A percentile compares a stretch with the other conserved stretches of the same genome.
phyloP scores from a whole-genome alignment of 2,888 invertebrate genomes.

The Palloptera scutellata region DNA sequence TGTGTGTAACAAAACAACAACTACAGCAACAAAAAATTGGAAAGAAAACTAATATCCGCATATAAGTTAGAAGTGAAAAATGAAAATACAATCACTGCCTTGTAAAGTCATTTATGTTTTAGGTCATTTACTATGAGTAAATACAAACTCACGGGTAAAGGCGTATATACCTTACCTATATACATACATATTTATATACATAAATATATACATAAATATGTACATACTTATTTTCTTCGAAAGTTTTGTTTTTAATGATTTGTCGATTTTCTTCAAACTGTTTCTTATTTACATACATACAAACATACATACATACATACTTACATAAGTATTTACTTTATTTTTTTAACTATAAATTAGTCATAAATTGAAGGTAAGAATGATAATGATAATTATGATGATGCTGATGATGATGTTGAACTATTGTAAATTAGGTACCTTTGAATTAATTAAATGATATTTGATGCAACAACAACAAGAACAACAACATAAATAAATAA shows the following conservation, averaged over 20 bases:
- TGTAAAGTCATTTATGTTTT: slow-evolving; percentile 35
- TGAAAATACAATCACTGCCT: slow-evolving; percentile 57
- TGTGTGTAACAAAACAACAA: too few relatives aligned
- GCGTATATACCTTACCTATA: too few relatives aligned
- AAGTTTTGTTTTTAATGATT: too few relatives aligned
- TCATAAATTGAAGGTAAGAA: not conserved
- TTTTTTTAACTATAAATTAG: slow-evolving; percentile 11
- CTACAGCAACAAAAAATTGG: too few relatives aligned
- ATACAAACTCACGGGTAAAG: too few relatives aligned
- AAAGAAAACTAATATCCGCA: not conserved
- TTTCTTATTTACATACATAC: slow-evolving; percentile 16
- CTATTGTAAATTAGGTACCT: slow-evolving; percentile 64
- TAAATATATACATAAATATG: too few relatives aligned
- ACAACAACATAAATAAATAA: slow-evolving; percentile 21
- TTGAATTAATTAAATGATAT: slow-evolving; percentile 42
- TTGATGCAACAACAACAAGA: slow-evolving; percentile 16
- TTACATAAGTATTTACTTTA: slow-evolving; percentile 20
- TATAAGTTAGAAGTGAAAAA: slow-evolving; percentile 33
- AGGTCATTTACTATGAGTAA: too few relatives aligned
- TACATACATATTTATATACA: too few relatives aligned
- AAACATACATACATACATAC: too few relatives aligned
- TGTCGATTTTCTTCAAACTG: not conserved
- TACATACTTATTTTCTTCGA: too few relatives aligned
- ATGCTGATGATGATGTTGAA: slow-evolving; percentile 36
- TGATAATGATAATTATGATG: not conserved